Percentiles rank a stretch among this genome's conserved stretches.
Evolutionary conservation across 2,113 vertebrate genomes (phyloP).

Genomic region (Cichladusa arquata): DNA sequence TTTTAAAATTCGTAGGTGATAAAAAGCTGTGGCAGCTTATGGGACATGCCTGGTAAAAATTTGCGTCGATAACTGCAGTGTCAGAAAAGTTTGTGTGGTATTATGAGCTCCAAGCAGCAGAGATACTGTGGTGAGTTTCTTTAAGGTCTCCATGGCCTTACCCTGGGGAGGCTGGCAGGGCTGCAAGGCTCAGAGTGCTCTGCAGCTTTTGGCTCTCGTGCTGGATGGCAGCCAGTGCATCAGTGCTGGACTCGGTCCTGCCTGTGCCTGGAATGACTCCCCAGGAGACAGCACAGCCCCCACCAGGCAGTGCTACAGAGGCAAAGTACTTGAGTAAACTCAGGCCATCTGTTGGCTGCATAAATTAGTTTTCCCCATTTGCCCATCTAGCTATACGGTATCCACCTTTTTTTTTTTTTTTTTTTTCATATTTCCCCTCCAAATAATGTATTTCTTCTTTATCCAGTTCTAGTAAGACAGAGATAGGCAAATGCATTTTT

Average conservation of each 20-base stretch:
- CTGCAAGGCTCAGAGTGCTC: background rate
- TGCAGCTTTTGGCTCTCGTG: background rate
- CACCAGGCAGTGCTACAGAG: constrained; percentile 30
- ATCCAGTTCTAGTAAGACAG: background rate
- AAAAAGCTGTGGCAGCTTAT: background rate
- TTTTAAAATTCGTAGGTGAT: background rate
- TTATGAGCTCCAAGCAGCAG: background rate
- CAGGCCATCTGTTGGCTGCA: constrained; percentile 67
- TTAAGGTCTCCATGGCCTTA: background rate
- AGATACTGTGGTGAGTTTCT: background rate
- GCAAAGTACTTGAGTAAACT: constrained; percentile 64
- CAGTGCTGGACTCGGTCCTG: constrained; percentile 16
- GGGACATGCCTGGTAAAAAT: background rate
- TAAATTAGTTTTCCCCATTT: constrained; percentile 52
- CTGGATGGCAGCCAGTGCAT: constrained; percentile 38
- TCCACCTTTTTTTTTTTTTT: background rate
- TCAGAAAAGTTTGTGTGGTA: background rate
- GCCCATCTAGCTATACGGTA: background rate
- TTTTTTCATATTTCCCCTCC: too few relatives aligned
- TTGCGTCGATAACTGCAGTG: background rate
- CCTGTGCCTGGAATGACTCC: constrained; percentile 42
- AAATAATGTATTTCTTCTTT: background rate
- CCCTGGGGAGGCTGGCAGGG: background rate
- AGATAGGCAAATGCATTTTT: background rate
- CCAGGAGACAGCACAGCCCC: constrained; percentile 23